Evolutionary conservation across 92 coral and sea anemone genomes (phyloP), one percentile per base, ranked within the genome.

Genomic region (Zoanthus solanderi): DNA sequence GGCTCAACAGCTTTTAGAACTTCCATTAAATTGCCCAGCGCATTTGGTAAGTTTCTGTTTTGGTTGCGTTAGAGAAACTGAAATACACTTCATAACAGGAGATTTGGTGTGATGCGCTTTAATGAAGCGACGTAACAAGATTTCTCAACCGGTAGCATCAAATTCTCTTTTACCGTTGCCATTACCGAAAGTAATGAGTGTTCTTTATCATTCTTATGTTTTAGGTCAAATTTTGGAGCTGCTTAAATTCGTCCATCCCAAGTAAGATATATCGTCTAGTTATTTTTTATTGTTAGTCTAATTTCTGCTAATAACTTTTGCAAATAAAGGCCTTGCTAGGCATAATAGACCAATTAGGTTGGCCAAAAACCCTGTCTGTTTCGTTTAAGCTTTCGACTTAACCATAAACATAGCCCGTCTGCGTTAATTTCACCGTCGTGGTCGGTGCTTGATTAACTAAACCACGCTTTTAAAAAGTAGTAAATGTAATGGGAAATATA

Each of bases 261-360:
- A 95, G 98, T 95, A 76, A 91, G 94, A 53, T 78, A 48, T 47
- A 45, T 76, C 65, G 46, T 77, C 89, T 79, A 66, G 78, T 85
- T 94, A 85, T 91, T 85, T 47, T 45, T 84, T 79, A 95, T 95
- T 95, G 98, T 95, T 95, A 88, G 87, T 93, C 88, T 92, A 95
- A 95, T 95, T 95, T 91, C 92, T 80, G 85, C 98, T 97, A 97
- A 97, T 96, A 96, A 95, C 98, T 97, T 95, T 95, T 97, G 96
- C 99, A 97, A 97, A 95, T 95, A 97, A 97, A 96, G 96, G 94
- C 88, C 96, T 97, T 93, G 96, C 95, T 92, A 92, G 84, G 92
- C 77, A 97, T 96, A 96, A 97, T 97, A 95, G 98, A 89, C 99
- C 98, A 97, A 97, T 97, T 97, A 97, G 94, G 92, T 90, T 86